Evolutionary conservation across 2,113 vertebrate genomes (phyloP).

Genomic region (Charadrius vociferus): DNA sequence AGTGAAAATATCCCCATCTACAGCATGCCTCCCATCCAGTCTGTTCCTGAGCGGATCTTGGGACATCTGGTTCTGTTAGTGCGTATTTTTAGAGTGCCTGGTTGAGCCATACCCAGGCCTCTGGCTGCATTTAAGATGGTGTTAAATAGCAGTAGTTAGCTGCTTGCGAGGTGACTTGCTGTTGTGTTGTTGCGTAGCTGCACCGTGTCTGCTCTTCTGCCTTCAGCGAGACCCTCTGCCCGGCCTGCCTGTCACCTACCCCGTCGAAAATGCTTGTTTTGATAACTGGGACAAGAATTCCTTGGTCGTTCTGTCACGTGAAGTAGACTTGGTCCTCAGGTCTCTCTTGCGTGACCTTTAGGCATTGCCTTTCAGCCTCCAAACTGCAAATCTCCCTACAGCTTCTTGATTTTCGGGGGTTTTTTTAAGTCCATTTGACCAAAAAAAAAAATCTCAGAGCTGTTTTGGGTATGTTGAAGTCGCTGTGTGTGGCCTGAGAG

Average conservation of each 20-base stretch:
- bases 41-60: background rate
- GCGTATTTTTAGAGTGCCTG: background rate
- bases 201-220: background rate
- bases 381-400: background rate
- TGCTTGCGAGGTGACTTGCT: background rate
- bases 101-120: background rate
- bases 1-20: constrained; percentile 29
- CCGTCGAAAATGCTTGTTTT: background rate
- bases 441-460: background rate
- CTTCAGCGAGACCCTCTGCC: background rate
- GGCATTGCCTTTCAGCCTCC: background rate
- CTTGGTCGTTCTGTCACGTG: background rate
- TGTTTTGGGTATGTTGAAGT: background rate
- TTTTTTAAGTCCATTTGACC: background rate
- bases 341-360: background rate
- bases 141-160: background rate
- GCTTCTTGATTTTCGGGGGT: background rate
- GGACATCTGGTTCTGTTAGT: background rate
- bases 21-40: background rate
- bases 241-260: background rate
- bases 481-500: background rate
- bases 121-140: background rate
- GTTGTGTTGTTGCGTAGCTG: background rate
- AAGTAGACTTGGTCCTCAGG: background rate
- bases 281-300: background rate